These are phyloP conservation scores for Melieria omissa DNA, from an alignment of 2,888 invertebrate species.

Conservation along the genomic window DNA sequence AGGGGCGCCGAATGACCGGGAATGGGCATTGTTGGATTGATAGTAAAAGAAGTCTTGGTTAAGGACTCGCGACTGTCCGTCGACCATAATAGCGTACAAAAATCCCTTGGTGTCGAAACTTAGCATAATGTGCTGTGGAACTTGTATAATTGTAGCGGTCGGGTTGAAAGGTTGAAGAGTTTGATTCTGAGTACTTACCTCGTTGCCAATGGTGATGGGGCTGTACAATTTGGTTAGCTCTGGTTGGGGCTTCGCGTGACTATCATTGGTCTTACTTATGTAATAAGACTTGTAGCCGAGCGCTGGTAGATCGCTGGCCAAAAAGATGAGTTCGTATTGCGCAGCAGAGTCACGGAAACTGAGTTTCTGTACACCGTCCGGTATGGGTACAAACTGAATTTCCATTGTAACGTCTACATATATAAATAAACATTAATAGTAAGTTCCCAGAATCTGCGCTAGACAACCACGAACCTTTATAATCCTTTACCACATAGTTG, in stretches of 20 bases:
- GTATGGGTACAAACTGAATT: slow-evolving; percentile 73
- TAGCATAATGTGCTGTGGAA: slow-evolving; percentile 53
- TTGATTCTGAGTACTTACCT: slow-evolving; percentile 46
- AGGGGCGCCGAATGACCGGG: slow-evolving; percentile 70
- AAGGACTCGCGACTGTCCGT: slow-evolving; percentile 62
- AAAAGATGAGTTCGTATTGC: slow-evolving; percentile 76
- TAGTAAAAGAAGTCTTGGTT: slow-evolving; percentile 80
- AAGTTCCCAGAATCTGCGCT: too few species aligned
- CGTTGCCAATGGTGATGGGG: slow-evolving; percentile 65
- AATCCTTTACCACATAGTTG: slow-evolving; percentile 73
- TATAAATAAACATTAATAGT: neutral
- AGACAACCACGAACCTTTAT: slow-evolving; percentile 69
- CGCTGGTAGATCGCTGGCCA: slow-evolving; percentile 74
- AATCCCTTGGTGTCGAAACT: slow-evolving; percentile 73
- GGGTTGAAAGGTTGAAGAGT: neutral
- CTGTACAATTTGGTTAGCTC: slow-evolving; percentile 49
- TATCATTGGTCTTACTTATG: slow-evolving; percentile 48
- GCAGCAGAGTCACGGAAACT: slow-evolving; percentile 69
- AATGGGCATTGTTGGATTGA: slow-evolving; percentile 74
- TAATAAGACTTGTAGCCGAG: slow-evolving; percentile 77
- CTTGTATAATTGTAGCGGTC: neutral
- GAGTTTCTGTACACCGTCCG: slow-evolving; percentile 69
- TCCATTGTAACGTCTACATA: slow-evolving; percentile 47
- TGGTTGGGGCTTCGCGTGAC: slow-evolving; percentile 43
- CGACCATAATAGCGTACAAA: slow-evolving; percentile 68